Base-by-base conservation (phyloP, 2,113 vertebrate species). In the Xiphias gladius region DNA sequence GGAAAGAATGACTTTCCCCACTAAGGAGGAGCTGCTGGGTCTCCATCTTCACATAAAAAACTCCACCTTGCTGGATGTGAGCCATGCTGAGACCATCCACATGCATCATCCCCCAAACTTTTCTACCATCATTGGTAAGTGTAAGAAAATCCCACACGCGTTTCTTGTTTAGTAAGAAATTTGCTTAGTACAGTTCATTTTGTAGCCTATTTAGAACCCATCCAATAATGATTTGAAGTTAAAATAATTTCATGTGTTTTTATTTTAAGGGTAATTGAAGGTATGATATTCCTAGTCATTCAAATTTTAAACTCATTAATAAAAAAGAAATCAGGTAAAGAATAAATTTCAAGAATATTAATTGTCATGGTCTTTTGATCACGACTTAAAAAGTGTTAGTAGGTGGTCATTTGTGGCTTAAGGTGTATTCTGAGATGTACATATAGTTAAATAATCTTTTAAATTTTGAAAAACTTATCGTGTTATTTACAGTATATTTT, bases 61-160 rank as follows among this genome's bases (percentile, higher is more conserved):
- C 88, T 99, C 97, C 8, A 98, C 97, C 74, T 94, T 98, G 70
- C 91, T 98, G 73, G 95, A 97, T 73, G 92, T 74, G 76, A 97
- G 96, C 88, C 94, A 94, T 3, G 97, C 97, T 11, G 69, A 95
- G 80, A 85, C 85, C 46, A 88, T 98, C 83, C 86, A 94, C 83
- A 93, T 92, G 79, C 89, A 94, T 17, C 94, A 91, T 10, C 86
- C 95, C 46, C 94, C 95, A 58, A 93, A 96, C 83, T 75, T 98
- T 69, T 98, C 97, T 59, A 82, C 92, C 72, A 97, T 98, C 92
- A 52, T 92, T 50, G 95, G 97, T 98, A 95, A 95, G 30, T 37
- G 5, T 19, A 17, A 73, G 0, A 64, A 35, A 17, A 39, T 35
- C 70, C 8, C 13, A 35, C 17, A 48, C n/a, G 14, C 2, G 12